Percentiles rank a stretch among this genome's conserved stretches.
phyloP scores from a whole-genome alignment of 1,140 invertebrate species.

The Elymnias hypermnestra region DNA sequence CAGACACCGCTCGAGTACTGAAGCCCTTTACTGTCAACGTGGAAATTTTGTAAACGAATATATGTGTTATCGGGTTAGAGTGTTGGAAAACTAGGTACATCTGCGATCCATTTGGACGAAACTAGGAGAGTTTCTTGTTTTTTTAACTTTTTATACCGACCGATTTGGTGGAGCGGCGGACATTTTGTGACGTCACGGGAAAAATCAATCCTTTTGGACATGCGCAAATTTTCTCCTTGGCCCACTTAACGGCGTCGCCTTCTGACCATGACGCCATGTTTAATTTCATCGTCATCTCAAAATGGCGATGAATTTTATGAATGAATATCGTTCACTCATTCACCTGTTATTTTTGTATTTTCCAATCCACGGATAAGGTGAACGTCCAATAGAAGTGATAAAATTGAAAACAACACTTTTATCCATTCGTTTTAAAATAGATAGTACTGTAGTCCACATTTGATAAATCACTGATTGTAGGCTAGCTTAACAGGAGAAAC shows the following conservation, averaged over 20 bases:
- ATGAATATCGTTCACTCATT: slow-evolving; percentile 53
- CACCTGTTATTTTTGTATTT: slow-evolving; percentile 44
- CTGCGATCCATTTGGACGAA: slow-evolving; percentile 31
- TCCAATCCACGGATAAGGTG: no score
- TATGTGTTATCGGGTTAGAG: slow-evolving; percentile 3
- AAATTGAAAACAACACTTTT: no score
- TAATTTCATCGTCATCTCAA: slow-evolving; percentile 38
- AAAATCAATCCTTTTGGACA: slow-evolving; percentile 62
- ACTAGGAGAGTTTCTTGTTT: slow-evolving; percentile 34
- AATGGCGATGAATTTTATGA: slow-evolving; percentile 58
- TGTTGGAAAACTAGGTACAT: slow-evolving; percentile 17
- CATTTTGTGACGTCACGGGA: slow-evolving; percentile 65
- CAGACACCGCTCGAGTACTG: not conserved
- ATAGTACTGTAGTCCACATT: no score
- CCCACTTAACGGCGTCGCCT: slow-evolving; percentile 39
- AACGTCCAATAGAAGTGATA: no score
- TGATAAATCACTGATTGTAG: no score
- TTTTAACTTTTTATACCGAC: slow-evolving; percentile 66
- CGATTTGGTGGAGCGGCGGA: slow-evolving; percentile 38
- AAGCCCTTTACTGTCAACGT: slow-evolving; percentile 5
- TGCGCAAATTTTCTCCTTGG: slow-evolving; percentile 57
- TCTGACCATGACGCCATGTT: slow-evolving; percentile 39
- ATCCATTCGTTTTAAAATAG: no score
- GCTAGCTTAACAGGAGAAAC: no score
- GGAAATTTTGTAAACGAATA: slow-evolving; percentile 2